phyloP scores from a whole-genome alignment of 1,140 invertebrate species.

The Marisa cornuarietis region DNA sequence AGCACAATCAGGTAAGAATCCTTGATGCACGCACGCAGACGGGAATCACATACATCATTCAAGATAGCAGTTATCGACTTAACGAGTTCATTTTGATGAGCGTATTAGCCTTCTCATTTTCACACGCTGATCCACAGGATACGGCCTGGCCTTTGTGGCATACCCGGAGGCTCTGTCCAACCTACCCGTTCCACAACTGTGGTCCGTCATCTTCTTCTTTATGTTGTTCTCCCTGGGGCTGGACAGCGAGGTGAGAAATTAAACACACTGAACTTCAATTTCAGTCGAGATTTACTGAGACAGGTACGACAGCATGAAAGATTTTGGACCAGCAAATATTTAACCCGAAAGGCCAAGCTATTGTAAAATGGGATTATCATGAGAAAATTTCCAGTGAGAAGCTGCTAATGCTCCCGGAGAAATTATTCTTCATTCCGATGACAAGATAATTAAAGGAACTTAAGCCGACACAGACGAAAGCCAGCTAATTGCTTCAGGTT shows the following conservation, averaged over 20 bases:
- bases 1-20: constrained; percentile 33
- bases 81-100: background rate
- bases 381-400: too few species aligned
- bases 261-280: background rate
- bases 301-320: too few species aligned
- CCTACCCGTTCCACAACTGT: constrained; percentile 86
- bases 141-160: constrained; percentile 93
- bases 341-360: too few species aligned
- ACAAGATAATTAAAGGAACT: too few species aligned
- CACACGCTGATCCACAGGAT: constrained; percentile 70
- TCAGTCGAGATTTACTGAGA: too few species aligned
- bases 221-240: constrained; percentile 92
- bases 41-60: background rate
- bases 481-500: too few species aligned
- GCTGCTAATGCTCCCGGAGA: too few species aligned
- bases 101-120: background rate
- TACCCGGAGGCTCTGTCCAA: constrained; percentile 95
- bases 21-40: background rate
- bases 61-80: background rate
- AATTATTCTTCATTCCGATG: too few species aligned
- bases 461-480: too few species aligned
- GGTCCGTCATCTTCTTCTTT: constrained; percentile 92
- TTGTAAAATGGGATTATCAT: too few species aligned
- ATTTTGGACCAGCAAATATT: too few species aligned
- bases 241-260: constrained; percentile 84